A percentile compares a stretch with the other conserved stretches of the same genome.
phyloP scores from a whole-genome alignment of 1,140 invertebrate species.

The Drosophila ficusphila region DNA sequence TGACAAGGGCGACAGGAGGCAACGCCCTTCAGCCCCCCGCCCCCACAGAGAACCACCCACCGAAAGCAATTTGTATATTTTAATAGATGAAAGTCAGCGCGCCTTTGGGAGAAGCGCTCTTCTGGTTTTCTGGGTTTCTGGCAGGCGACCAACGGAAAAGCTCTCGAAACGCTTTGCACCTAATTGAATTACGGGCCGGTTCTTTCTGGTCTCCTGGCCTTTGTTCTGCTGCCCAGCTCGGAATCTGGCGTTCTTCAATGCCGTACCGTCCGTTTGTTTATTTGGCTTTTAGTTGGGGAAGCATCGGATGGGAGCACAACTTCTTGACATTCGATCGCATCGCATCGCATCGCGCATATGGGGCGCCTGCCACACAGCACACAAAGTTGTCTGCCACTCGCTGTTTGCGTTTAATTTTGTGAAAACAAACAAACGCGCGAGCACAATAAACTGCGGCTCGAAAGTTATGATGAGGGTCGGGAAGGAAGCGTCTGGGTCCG shows the following conservation, averaged over 20 bases:
- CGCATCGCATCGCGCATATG: slow-evolving; percentile 36
- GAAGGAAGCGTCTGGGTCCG: slow-evolving; percentile 19
- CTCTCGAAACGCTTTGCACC: slow-evolving; percentile 43
- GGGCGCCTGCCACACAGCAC: slow-evolving; percentile 58
- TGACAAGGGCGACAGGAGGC: slow-evolving; percentile 64
- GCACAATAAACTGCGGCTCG: slow-evolving; percentile 49
- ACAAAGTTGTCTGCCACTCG: slow-evolving; percentile 48
- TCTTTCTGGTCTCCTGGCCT: slow-evolving; percentile 7
- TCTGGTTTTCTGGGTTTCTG: slow-evolving; percentile 34
- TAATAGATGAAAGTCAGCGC: slow-evolving; percentile 66
- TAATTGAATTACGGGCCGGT: slow-evolving; percentile 62
- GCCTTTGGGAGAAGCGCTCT: slow-evolving; percentile 32
- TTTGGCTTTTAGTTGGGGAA: slow-evolving; percentile 42
- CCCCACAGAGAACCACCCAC: not conserved
- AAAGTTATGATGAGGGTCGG: slow-evolving; percentile 68
- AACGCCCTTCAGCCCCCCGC: slow-evolving; percentile 19
- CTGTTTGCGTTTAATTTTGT: slow-evolving; percentile 34
- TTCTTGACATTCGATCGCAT: slow-evolving; percentile 69
- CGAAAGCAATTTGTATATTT: slow-evolving; percentile 62
- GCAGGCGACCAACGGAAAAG: slow-evolving; percentile 47
- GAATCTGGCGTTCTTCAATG: slow-evolving; percentile 45
- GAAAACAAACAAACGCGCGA: slow-evolving; percentile 42
- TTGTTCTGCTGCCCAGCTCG: slow-evolving; percentile 18
- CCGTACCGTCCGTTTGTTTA: slow-evolving; percentile 49
- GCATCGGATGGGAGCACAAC: slow-evolving; percentile 12